Base-by-base conservation (phyloP, 2,113 vertebrate species). In the Numida meleagris region DNA sequence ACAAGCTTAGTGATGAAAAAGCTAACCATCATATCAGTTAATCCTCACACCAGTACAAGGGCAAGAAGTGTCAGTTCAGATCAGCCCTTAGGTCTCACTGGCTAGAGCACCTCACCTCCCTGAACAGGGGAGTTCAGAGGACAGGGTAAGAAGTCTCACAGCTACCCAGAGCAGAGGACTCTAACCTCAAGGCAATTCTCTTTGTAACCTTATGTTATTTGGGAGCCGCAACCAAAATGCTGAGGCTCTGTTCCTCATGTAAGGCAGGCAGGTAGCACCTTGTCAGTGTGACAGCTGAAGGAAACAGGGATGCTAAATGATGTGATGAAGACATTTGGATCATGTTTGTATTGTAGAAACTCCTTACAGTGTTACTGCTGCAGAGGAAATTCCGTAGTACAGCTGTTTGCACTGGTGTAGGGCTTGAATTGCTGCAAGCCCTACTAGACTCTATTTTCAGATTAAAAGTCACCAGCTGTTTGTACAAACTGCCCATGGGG, bases 21-120 rank as follows among this genome's bases (percentile, higher is more conserved):
- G 20, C 53, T 42, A 72, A 57, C 66, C 0, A 0, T 24, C 82
- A 79, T 18, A 38, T 55, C 57, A 86, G 90, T 93, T 92, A 76
- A 87, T 87, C 81, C 86, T 67, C 53, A 87, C 53, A 79, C 21
- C 81, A 92, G 83, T 78, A 87, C 74, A 58, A 87, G 62, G 31
- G 82, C 65, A 90, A 70, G 76, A 95, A 85, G 63, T 89, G 81
- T 16, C 74, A 82, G 58, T 66, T 82, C 55, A 76, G 66, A 85
- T 82, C 71, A 93, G 29, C 70, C 77, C 29, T 86, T 14, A 87
- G 80, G 90, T 96, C 90, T 93, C 89, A 4, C 15, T 85, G 89
- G 90, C 82, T 86, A 86, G 48, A 84, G 84, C 62, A 66, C 57
- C 59, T 90, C 78, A 16, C 61, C 48, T 76, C 77, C 51, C 89